Conservation (phyloP, 2,797 vertebrate species). For the Sphenopsis melanotis region DNA sequence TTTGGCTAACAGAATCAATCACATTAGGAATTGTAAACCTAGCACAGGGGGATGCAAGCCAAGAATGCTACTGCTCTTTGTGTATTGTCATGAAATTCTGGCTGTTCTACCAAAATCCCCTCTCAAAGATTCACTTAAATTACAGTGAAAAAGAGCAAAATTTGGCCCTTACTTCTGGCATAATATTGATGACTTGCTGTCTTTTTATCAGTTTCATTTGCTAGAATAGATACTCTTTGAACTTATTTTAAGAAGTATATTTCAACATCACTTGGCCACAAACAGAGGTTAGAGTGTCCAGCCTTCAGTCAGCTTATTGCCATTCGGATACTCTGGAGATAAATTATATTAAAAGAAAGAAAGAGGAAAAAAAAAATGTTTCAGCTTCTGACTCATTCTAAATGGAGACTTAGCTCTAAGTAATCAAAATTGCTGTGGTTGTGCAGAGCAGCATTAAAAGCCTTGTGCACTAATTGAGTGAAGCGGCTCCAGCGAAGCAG, state of each 20-base stretch:
- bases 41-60: background rate
- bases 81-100: background rate
- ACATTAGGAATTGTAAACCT: conserved; percentile 11
- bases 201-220: conserved; percentile 63
- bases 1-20: conserved; percentile 19
- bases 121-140: background rate
- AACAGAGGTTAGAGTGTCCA: conserved; percentile 58
- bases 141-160: background rate
- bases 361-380: background rate
- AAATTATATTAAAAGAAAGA: conserved; percentile 68
- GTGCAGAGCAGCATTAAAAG: conserved; percentile 90
- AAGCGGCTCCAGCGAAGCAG: conserved; percentile 74
- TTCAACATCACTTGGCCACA: conserved; percentile 54
- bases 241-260: conserved; percentile 38
- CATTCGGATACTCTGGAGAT: conserved; percentile 79
- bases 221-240: conserved; percentile 53
- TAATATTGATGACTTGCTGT: conserved; percentile 27
- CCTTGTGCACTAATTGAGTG: conserved; percentile 94
- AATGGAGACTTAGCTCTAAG: conserved; percentile 87
- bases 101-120: background rate
- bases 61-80: background rate
- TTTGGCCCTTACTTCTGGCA: background rate
- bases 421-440: conserved; percentile 92
- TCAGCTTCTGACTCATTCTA: conserved; percentile 78
- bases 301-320: conserved; percentile 88